phyloP scores from a whole-genome alignment of 2,113 vertebrate genomes.

The Diglossa brunneiventris region DNA sequence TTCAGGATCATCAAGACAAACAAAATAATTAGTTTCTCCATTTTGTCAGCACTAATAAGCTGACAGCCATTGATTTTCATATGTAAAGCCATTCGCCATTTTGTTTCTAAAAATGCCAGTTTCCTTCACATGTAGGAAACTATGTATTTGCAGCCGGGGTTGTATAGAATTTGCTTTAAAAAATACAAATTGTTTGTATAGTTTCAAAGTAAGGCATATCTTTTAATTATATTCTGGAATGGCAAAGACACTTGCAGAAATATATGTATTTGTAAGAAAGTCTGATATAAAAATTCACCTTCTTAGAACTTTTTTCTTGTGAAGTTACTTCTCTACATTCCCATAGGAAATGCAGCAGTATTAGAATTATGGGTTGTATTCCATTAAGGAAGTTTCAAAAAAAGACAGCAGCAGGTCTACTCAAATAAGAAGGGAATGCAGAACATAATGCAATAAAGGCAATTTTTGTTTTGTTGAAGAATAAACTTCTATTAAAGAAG shows the following conservation, averaged over 20 bases:
- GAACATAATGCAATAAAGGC: neutral
- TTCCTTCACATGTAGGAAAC: neutral
- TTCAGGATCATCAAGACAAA: slow-evolving; percentile 68
- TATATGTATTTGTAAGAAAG: neutral
- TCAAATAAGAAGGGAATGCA: neutral
- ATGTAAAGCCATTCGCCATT: neutral
- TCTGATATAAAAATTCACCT: neutral
- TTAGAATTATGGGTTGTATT: neutral
- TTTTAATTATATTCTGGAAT: neutral
- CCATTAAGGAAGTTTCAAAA: neutral
- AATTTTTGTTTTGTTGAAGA: neutral
- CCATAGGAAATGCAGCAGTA: neutral
- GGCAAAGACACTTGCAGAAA: neutral
- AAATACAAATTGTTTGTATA: neutral
- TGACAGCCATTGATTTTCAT: neutral
- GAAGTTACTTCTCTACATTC: neutral
- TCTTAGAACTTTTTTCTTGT: neutral
- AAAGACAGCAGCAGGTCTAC: neutral
- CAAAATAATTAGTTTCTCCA: slow-evolving; percentile 82
- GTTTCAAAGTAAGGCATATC: neutral
- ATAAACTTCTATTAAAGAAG: neutral
- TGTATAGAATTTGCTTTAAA: neutral
- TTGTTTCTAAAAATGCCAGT: neutral
- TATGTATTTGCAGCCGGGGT: neutral
- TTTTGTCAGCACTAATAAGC: slow-evolving; percentile 49